Base-by-base conservation (phyloP, 64 coral and sea anemone species). In the Stichodactyla helianthus region DNA sequence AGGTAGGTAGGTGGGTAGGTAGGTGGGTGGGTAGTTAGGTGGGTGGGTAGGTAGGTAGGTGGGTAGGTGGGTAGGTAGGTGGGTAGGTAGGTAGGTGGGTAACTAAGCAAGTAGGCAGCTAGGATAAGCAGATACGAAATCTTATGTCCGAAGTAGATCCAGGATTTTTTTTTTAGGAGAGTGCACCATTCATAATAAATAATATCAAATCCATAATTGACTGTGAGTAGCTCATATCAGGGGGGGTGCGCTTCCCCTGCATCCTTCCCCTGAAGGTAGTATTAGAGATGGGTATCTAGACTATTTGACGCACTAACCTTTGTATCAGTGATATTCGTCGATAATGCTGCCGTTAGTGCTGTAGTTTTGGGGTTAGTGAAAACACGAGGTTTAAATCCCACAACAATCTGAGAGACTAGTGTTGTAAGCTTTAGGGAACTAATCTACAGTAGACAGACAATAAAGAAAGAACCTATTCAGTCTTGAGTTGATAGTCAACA, bases 361-460 rank as follows among this genome's bases (percentile, higher is more conserved):
- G 54, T 63, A 16, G 54, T 63, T 60, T 84, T 60, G 0, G 55
- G 13, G 51, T 84, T 84, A 25, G 9, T 26, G 7, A 50, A 22
- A 17, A 84, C 59, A 13, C 83, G 54, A 20, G 20, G 83, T 58
- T n/a, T 55, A 58, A 84, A 63, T 6, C 83, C 83, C 26, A 84
- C 60, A 51, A 84, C 27, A 7, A 84, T 51, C 53, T 84, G 83
- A 57, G 83, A 59, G 16, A 6, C 4, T 6, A 60, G 55, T 51
- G 55, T 14, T 54, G 1, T 13, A 82, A 54, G 54, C 50, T 57
- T 28, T 7, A 82, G 7, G 27, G 54, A 52, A 82, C 10, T 6
- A 11, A 57, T 50, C 54, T 57, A 50, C 18, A 77, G 7, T 82
- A 10, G 6, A 54, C 54, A 54, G 54, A 63, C 60, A 63, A 63